Conservation (phyloP, 2,888 invertebrate genomes). For the Leucophenga montana region DNA sequence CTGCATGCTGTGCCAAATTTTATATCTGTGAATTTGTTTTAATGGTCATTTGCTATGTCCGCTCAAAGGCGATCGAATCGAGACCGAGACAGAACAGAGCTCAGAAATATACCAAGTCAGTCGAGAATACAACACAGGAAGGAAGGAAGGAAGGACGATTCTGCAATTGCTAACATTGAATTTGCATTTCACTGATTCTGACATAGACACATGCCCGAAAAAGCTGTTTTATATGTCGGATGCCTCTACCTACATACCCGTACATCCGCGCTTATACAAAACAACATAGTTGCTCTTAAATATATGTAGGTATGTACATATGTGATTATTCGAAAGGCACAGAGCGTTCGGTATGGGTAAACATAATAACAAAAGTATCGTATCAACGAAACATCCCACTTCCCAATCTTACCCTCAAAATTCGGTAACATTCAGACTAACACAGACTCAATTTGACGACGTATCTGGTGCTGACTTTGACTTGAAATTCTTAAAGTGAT, state of each 20-base stretch:
- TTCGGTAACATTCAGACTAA: constrained; percentile 46
- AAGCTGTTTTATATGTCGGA: constrained; percentile 42
- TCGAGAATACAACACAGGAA: neutral
- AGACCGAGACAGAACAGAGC: no score
- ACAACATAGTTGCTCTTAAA: neutral
- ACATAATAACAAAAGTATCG: neutral
- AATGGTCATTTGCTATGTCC: constrained; percentile 37
- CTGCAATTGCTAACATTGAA: constrained; percentile 51
- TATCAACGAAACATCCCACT: constrained; percentile 45
- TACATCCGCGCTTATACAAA: constrained; percentile 15
- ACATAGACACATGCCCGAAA: constrained; percentile 56
- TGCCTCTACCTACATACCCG: constrained; percentile 41
- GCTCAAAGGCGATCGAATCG: neutral
- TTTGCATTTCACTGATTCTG: constrained; percentile 56
- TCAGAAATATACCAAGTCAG: neutral
- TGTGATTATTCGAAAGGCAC: constrained; percentile 24
- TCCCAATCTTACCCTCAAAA: neutral
- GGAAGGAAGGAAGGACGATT: constrained; percentile 39
- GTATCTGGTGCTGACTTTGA: constrained; percentile 47
- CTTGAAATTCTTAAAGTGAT: constrained; percentile 56
- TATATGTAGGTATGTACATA: neutral
- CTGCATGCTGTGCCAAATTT: constrained; percentile 40
- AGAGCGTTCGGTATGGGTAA: neutral
- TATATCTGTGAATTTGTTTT: constrained; percentile 38
- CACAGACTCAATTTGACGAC: neutral